Percentiles rank a stretch among this genome's conserved stretches.
Evolutionary conservation across 2,113 vertebrate species (phyloP).

Genomic region (Rhadina sibilatrix): DNA sequence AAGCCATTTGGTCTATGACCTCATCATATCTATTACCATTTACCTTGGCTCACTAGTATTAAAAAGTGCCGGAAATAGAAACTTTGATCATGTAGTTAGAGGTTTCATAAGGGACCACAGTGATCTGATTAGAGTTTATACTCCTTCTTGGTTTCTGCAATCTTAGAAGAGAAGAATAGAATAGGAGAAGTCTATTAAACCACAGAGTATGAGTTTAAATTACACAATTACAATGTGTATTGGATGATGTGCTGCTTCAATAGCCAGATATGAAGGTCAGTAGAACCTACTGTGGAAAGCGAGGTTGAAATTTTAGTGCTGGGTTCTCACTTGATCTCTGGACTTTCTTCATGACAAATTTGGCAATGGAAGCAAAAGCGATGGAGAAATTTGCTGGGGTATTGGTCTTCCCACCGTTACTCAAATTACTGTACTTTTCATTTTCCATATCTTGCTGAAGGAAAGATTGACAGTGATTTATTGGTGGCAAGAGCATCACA

Average conservation of each 20-base stretch:
- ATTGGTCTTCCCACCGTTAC: conserved; percentile 66
- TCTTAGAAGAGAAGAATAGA: neutral
- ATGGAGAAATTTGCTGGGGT: conserved; percentile 60
- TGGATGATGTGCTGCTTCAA: neutral
- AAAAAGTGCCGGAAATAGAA: conserved; percentile 52
- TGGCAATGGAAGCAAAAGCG: conserved; percentile 17
- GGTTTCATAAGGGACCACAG: conserved; percentile 33
- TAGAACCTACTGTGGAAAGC: neutral
- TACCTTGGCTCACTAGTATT: neutral
- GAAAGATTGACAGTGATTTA: conserved; percentile 71
- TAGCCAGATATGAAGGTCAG: neutral
- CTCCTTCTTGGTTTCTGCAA: neutral
- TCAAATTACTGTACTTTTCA: conserved; percentile 67
- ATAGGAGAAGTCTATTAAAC: conserved; percentile 10
- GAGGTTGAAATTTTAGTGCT: neutral
- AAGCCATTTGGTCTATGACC: neutral
- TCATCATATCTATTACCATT: neutral
- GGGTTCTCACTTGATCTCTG: conserved; percentile 25
- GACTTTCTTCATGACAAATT: conserved; percentile 52
- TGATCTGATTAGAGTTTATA: conserved; percentile 37
- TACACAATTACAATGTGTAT: neutral
- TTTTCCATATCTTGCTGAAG: conserved; percentile 66
- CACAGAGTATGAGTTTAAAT: neutral
- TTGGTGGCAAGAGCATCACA: conserved; percentile 49
- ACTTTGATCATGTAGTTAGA: neutral